phyloP scores from a whole-genome alignment of 1,140 invertebrate species.

The Colletes gigas region DNA sequence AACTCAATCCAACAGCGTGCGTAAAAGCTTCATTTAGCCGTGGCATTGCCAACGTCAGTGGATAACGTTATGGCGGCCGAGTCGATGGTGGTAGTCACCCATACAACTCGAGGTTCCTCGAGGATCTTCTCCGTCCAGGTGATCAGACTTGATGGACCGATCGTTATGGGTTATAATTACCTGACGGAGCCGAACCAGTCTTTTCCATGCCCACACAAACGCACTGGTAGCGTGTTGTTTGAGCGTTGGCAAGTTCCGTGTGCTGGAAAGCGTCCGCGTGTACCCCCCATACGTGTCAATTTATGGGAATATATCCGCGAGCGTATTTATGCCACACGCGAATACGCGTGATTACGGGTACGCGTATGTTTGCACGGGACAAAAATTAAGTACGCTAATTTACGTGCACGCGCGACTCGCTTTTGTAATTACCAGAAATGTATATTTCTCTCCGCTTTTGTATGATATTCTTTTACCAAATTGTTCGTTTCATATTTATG shows the following conservation, averaged over 20 bases:
- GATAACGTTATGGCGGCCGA: slow-evolving; percentile 35
- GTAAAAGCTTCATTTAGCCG: slow-evolving; percentile 75
- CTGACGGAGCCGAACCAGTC: slow-evolving; percentile 54
- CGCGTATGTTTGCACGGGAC: slow-evolving; percentile 16
- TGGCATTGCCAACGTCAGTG: slow-evolving; percentile 47
- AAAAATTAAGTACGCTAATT: slow-evolving; percentile 38
- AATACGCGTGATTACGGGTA: slow-evolving; percentile 19
- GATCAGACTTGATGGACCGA: slow-evolving; percentile 77
- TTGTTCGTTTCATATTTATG: too few relatives aligned
- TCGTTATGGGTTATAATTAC: slow-evolving; percentile 78
- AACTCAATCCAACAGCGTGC: slow-evolving; percentile 67
- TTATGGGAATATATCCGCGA: slow-evolving; percentile 33
- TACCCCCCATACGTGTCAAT: slow-evolving; percentile 30
- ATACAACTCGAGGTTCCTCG: neutral
- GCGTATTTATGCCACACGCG: slow-evolving; percentile 27
- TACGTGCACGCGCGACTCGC: slow-evolving; percentile 4
- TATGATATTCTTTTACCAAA: too few relatives aligned
- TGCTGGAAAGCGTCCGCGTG: neutral
- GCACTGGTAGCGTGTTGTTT: neutral
- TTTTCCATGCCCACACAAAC: neutral
- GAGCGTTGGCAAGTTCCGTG: neutral
- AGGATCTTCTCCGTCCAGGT: slow-evolving; percentile 48
- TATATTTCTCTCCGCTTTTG: too few relatives aligned
- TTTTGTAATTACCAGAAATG: too few relatives aligned
- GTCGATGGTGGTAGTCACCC: slow-evolving; percentile 8